Evolutionary conservation across 1,140 invertebrate species (phyloP).

Genomic region (Lethrus apterus): DNA sequence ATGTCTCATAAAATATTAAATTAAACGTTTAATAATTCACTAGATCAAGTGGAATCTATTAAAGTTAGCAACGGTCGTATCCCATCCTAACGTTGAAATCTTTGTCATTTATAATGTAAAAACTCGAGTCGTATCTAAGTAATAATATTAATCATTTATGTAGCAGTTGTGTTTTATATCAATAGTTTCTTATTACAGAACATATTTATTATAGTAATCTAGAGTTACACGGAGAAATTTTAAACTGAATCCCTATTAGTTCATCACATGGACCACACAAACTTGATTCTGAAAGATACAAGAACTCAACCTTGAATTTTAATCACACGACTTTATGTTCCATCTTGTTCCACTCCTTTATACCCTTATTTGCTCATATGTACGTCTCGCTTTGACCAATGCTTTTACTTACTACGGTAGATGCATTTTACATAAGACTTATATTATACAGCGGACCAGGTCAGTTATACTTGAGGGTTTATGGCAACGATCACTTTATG

Average conservation of each 20-base stretch:
- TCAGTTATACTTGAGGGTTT: neutral
- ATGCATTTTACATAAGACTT: slow-evolving; percentile 2
- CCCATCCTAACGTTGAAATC: too few relatives aligned
- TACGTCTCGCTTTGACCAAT: neutral
- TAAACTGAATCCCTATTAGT: slow-evolving; percentile 13
- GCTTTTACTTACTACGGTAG: neutral
- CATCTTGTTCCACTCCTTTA: slow-evolving; percentile 13
- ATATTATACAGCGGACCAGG: neutral
- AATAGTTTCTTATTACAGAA: slow-evolving; percentile 11
- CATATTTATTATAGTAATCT: slow-evolving; percentile 13
- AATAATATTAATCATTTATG: too few relatives aligned
- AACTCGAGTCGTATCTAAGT: too few relatives aligned
- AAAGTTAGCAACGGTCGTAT: too few relatives aligned
- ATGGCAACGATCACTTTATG: neutral
- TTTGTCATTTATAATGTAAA: too few relatives aligned
- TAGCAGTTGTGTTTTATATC: slow-evolving; percentile 3
- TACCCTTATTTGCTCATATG: slow-evolving; percentile 9
- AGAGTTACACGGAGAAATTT: slow-evolving; percentile 11
- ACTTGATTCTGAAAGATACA: slow-evolving; percentile 15
- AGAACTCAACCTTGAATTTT: slow-evolving; percentile 17
- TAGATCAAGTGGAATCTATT: too few relatives aligned
- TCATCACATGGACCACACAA: slow-evolving; percentile 13
- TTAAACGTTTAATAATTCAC: too few relatives aligned
- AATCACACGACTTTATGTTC: slow-evolving; percentile 13
- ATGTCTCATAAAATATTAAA: too few relatives aligned